Percentiles rank a stretch among this genome's conserved stretches.
Evolutionary conservation across 2,113 vertebrate species (phyloP).

Genomic region (Ailuropoda melanoleuca): DNA sequence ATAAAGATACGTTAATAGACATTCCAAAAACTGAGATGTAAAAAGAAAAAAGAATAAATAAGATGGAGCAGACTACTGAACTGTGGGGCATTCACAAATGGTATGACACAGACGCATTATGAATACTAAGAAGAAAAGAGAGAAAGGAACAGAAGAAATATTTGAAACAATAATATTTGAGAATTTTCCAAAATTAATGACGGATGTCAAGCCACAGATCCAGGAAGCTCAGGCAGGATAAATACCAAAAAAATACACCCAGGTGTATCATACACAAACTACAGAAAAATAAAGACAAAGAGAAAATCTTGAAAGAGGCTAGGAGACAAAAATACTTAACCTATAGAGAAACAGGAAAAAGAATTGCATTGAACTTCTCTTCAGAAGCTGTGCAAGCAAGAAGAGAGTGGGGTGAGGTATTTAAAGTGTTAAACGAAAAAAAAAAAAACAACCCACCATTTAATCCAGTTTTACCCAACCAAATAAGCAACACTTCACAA

Average conservation of each 20-base stretch:
- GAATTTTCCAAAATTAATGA: constrained; percentile 8
- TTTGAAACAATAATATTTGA: not conserved
- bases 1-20: not conserved
- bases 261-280: not conserved
- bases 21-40: not conserved
- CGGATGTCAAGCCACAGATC: not conserved
- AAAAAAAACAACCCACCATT: not conserved
- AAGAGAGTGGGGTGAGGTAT: not conserved
- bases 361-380: not conserved
- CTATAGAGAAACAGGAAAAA: not conserved
- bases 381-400: not conserved
- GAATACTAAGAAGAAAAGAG: not conserved
- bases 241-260: not conserved
- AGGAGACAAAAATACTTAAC: not conserved
- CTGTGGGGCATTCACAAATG: not conserved
- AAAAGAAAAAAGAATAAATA: not conserved
- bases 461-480: not conserved
- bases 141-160: not conserved
- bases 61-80: not conserved
- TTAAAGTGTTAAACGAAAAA: not conserved
- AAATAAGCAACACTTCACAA: not conserved
- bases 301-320: not conserved
- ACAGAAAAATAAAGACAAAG: not conserved
- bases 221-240: not conserved
- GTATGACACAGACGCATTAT: not conserved